Percentiles rank a stretch among this genome's conserved stretches.
Conservation (phyloP, 2,888 invertebrate genomes). For the Dryococelus australis region DNA sequence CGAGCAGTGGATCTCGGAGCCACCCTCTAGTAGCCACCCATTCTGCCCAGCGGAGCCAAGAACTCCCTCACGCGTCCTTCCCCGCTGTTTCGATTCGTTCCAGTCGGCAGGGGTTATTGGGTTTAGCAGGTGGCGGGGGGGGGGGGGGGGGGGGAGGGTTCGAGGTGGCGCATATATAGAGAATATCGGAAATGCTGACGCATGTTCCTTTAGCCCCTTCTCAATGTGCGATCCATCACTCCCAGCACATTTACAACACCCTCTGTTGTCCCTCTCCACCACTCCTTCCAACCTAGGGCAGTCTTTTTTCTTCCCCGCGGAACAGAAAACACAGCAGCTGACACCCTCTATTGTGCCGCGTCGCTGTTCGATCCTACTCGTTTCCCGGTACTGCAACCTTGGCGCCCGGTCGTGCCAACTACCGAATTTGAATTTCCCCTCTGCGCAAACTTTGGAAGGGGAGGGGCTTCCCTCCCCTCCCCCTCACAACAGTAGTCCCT, state of each 20-base stretch:
- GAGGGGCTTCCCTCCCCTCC: no score
- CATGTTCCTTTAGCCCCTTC: conserved; percentile 31
- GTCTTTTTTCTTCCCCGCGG: not conserved
- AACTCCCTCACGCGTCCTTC: not conserved
- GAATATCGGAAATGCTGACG: conserved; percentile 37
- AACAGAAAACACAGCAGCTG: not conserved
- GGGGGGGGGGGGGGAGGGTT: not conserved
- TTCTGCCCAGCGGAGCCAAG: not conserved
- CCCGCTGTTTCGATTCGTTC: not conserved
- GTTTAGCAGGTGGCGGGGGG: not conserved
- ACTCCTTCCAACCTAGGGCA: no score
- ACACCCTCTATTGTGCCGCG: not conserved
- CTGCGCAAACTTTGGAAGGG: not conserved
- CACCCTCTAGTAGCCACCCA: not conserved
- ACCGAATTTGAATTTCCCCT: not conserved
- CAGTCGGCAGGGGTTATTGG: conserved; percentile 1
- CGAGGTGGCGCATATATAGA: not conserved
- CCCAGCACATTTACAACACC: conserved; percentile 10
- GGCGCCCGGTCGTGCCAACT: not conserved
- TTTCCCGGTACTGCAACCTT: not conserved
- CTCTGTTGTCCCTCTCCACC: not conserved
- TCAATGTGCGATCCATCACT: not conserved
- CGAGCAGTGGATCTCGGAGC: not conserved
- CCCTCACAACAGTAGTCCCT: no score
- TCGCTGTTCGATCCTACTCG: not conserved